Conservation (phyloP, 1,140 invertebrate species). For the Mizuhopecten yessoensis region DNA sequence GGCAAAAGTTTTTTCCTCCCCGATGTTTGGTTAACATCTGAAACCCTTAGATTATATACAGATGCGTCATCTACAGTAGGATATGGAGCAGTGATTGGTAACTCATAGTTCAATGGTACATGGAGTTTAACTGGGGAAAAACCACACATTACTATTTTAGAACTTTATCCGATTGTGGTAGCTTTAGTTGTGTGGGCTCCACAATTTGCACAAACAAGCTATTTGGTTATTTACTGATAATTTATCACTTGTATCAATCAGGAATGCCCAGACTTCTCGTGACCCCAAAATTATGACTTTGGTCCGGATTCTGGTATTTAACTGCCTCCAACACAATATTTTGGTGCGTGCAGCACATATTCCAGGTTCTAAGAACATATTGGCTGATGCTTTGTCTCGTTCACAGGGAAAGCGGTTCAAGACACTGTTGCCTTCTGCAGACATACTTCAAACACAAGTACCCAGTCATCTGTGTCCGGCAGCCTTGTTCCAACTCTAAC, state of each 20-base stretch:
- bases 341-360: too few relatives aligned
- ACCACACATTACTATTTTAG: slow-evolving; percentile 45
- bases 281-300: neutral
- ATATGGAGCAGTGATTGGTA: slow-evolving; percentile 41
- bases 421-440: neutral
- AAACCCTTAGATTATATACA: neutral
- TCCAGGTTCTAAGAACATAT: neutral
- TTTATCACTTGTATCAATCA: neutral
- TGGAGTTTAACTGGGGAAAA: neutral
- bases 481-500: neutral
- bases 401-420: slow-evolving; percentile 11
- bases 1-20: neutral
- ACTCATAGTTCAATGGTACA: slow-evolving; percentile 44
- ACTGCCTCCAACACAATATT: neutral
- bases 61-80: slow-evolving; percentile 42
- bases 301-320: neutral
- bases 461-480: neutral
- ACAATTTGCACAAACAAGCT: neutral
- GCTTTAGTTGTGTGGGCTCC: slow-evolving; percentile 55
- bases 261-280: neutral
- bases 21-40: neutral
- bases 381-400: slow-evolving; percentile 37
- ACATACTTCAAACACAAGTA: neutral
- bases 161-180: slow-evolving; percentile 51
- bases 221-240: neutral